A percentile compares a stretch with the other conserved stretches of the same genome.
These are phyloP conservation scores for Sminthurides bifidus DNA, from an alignment of 1,140 invertebrate species.

Conservation along the genomic window DNA sequence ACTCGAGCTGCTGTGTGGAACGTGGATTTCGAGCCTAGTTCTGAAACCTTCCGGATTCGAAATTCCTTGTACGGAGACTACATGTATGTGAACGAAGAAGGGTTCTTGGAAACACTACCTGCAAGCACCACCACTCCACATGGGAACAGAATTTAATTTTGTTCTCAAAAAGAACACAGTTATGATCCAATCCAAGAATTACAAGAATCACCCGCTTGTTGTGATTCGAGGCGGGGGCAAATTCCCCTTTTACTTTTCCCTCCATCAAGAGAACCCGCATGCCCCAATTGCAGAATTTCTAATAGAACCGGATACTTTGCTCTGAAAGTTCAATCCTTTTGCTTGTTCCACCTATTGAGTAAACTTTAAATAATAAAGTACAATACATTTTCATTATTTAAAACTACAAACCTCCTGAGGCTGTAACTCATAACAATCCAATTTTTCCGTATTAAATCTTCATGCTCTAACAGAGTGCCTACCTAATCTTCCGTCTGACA, in stretches of 20 bases:
- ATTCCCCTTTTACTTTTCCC: conserved; percentile 1
- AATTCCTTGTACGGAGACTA: conserved; percentile 6
- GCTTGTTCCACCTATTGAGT: neutral
- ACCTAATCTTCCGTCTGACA: no score
- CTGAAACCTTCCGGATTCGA: neutral
- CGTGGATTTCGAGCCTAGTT: neutral
- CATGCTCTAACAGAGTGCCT: no score
- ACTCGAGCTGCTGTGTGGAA: conserved; percentile 7
- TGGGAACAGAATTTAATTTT: conserved; percentile 2
- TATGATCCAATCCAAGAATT: neutral
- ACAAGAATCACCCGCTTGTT: neutral
- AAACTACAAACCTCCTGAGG: no score
- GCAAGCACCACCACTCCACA: neutral
- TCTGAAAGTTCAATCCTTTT: neutral
- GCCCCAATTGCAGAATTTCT: neutral
- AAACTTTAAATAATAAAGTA: no score
- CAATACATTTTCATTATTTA: no score
- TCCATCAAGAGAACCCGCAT: neutral
- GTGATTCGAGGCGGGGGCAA: conserved; percentile 3
- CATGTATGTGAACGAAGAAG: conserved; percentile 5
- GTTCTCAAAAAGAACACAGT: neutral
- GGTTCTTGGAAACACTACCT: conserved; percentile 1
- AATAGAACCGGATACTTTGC: neutral
- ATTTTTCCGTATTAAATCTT: no score
- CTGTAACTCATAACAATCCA: no score